A percentile compares a stretch with the other conserved stretches of the same genome.
These are phyloP conservation scores for Drosophila cardini DNA, from an alignment of 1,140 invertebrate species.

Conservation along the genomic window DNA sequence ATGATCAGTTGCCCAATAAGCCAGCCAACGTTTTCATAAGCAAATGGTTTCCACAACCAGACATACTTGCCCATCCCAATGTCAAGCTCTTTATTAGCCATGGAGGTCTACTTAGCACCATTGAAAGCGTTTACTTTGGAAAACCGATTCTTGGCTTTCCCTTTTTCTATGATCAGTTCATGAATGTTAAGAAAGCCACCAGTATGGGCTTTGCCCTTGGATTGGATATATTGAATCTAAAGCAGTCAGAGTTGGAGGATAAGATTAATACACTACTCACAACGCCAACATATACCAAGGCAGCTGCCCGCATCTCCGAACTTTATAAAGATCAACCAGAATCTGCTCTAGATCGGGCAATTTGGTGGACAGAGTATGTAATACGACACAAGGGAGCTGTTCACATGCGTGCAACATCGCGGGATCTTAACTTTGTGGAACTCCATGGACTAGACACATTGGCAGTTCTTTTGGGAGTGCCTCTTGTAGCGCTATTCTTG, in stretches of 20 bases:
- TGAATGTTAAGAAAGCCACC: constrained; percentile 85
- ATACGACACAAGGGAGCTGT: constrained; percentile 85
- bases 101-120: constrained; percentile 89
- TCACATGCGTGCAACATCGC: constrained; percentile 57
- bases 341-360: constrained; percentile 87
- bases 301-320: constrained; percentile 85
- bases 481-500: constrained; percentile 10
- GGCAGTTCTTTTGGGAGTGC: constrained; percentile 42
- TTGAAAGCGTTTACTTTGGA: constrained; percentile 89
- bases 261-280: constrained; percentile 77
- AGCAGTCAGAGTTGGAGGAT: constrained; percentile 65
- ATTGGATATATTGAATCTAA: constrained; percentile 81
- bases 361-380: constrained; percentile 90
- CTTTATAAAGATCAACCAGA: constrained; percentile 87
- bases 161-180: constrained; percentile 87
- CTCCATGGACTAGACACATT: constrained; percentile 86
- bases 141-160: constrained; percentile 90
- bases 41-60: constrained; percentile 90
- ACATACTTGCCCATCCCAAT: constrained; percentile 89
- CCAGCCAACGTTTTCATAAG: constrained; percentile 87
- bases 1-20: constrained; percentile 85
- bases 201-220: constrained; percentile 85
- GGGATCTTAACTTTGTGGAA: constrained; percentile 78
- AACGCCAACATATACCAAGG: constrained; percentile 78
- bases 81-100: constrained; percentile 90